A percentile compares a stretch with the other conserved stretches of the same genome.
These are phyloP conservation scores for Rousettus madagascariensis DNA, from an alignment of 2,797 vertebrate genomes.

Conservation along the genomic window DNA sequence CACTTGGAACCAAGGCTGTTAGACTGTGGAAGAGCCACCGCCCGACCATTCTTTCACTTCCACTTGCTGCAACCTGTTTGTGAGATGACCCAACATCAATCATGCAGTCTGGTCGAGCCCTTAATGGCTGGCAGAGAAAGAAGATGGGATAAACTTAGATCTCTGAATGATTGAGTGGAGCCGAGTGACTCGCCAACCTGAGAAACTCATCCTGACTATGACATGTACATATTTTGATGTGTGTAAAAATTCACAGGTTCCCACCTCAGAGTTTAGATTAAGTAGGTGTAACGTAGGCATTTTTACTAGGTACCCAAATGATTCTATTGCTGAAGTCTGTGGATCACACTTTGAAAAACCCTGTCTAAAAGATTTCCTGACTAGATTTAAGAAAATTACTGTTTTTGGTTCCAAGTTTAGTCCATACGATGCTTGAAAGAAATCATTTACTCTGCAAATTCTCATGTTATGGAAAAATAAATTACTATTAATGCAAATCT, in stretches of 20 bases:
- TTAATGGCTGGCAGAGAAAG: not conserved
- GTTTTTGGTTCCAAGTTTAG: not conserved
- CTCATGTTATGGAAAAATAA: constrained; percentile 21
- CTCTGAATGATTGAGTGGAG: not conserved
- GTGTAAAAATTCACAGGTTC: not conserved
- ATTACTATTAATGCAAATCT: not conserved
- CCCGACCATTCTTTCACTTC: not conserved
- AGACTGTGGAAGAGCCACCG: not conserved
- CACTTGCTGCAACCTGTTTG: not conserved
- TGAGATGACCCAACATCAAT: not conserved
- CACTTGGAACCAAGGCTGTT: not conserved
- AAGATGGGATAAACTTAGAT: not conserved
- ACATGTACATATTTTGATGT: not conserved
- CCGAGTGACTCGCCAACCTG: not conserved
- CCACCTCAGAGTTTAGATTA: not conserved
- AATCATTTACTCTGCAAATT: not conserved
- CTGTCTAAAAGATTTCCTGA: not conserved
- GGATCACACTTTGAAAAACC: not conserved
- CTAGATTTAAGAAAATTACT: not conserved
- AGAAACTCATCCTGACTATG: not conserved
- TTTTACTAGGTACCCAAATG: not conserved
- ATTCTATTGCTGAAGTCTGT: not conserved
- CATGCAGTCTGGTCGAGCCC: not conserved
- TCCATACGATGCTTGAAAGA: not conserved
- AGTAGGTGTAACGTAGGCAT: not conserved